Evolutionary conservation across 2,888 invertebrate species (phyloP), one percentile per base, ranked within the genome.

Genomic region (Stenodera caucasica): DNA sequence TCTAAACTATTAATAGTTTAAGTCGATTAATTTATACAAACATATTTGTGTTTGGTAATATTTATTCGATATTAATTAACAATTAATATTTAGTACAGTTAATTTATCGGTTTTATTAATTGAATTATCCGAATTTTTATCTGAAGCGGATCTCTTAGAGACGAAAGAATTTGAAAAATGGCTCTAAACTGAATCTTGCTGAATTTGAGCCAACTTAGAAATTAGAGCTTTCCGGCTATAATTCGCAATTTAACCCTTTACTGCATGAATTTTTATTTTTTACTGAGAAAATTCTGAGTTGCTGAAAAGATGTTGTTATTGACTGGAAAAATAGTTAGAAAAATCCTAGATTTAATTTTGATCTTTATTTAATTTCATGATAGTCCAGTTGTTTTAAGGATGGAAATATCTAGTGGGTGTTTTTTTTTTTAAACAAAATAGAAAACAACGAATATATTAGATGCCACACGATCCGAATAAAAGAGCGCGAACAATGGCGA

Each of bases 401-500:
- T 50, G 52, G 57, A 53, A 53, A 53, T 53, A 53, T 52, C 53
- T 33, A 49, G 21, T 53, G 57, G 57, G 51, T 54, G 57, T 50
- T 54, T 40, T 66, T 64, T 68, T 66, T 68, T 70, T 68, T 71
- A 72, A 70, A 70, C 72, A 74, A 58, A 71, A 71, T 73, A 76
- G 70, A 72, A 74, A 76, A 77, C 37, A 78, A 78, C 76, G 78
- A 77, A 78, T 78, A 77, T 78, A 77, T 79, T 77, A 78, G 75
- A 78, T 78, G 76, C 79, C 78, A 78, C 78, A 79, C 77, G 79
- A 75, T 75, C 75, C 72, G 79, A 78, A 77, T 78, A 78, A 79
- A 78, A 79, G 75, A 77, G 76, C 75, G 75, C 74, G 75, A 79
- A 80, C 80, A 80, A 80, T 80, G 76, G 80, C 75, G 78, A 76